Evolutionary conservation across 1,140 invertebrate genomes (phyloP), one percentile per base, ranked within the genome.

Genomic region (Cydia splendana): DNA sequence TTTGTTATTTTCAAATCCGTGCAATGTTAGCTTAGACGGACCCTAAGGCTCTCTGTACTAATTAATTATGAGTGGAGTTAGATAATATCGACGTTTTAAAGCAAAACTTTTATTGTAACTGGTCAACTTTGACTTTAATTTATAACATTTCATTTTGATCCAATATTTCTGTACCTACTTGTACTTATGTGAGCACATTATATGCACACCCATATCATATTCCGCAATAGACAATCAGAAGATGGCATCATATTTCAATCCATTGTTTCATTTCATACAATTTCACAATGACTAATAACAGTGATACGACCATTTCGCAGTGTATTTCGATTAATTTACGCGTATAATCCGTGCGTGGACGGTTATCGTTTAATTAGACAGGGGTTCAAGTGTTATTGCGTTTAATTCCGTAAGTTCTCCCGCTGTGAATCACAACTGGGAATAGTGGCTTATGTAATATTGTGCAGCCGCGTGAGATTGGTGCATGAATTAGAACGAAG

Each of bases 321-420:
- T 42, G 13, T 34, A 9, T n/a, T 18, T 0, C 15, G n/a, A 9
- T 71, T 42, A 71, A 71, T 71, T 71, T 71, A 71, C 67, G 67
- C 67, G 38, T 71, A 18, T 71, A 71, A 71, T 71, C n/a, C 34
- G 24, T 42, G 67, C 34, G 67, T 42, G 30, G 67, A 34, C 67
- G n/a, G 67, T 71, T 71, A 71, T 38, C 34, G 34, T n/a, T 71
- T 71, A 71, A 71, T 71, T 71, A 71, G 67, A 71, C 67, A 71
- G 28, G 34, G 67, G 67, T 71, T 38, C 67, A 71, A 71, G 67
- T 38, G 38, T 45, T 71, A 71, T 24, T 71, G 67, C 30, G 67
- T 71, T 71, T 71, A 45, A 71, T 71, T 71, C 67, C n/a, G 38
- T 71, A 34, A 18, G n/a, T 38, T 71, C 67, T 71, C 67, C 67